Evolutionary conservation across 1,140 invertebrate genomes (phyloP), one percentile per base, ranked within the genome.

Genomic region (Trachelipus rathkii): DNA sequence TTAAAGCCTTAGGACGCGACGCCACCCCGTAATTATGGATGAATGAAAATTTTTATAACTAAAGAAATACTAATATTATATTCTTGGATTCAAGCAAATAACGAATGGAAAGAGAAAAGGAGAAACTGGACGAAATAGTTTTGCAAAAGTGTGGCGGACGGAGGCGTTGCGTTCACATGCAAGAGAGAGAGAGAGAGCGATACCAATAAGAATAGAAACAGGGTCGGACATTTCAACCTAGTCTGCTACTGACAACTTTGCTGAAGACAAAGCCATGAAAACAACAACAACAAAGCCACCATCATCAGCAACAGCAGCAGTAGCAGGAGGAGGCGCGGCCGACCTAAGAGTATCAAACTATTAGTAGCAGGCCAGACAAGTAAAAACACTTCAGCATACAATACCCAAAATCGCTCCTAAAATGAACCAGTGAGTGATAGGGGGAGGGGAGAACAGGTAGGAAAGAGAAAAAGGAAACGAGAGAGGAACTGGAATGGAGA

Each of bases 201-300:
- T 94, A 94, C 93, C 93, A 94, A 92, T 91, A 94, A 90, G 89
- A 94, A 89, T 89, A 88, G 90, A 89, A 88, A 92, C 91, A 87
- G 90, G 90, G 87, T 90, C 89, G 87, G 91, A 90, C 89, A 94
- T 94, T 91, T 93, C 93, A 89, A 92, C 91, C 87, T 91, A 89
- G 88, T 91, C 90, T 85, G 89, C 87, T 83, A 85, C 83, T 83
- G 86, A 33, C 33, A 33, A 33, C 33, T 33, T 33, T 33, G 33
- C 33, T 33, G 33, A 33, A 33, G 33, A 33, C 33, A 33, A 33
- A 33, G 33, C 33, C 1, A 33, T 33, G 33, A 33, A 33, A 3
- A 6, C 33, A 33, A 1, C 33, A 3, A 6, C 33, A 33, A 1
- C 33, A 33, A 33, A 33, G 33, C 33, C 86, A 85, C 87, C 87